Base-by-base conservation (phyloP, 2,888 invertebrate species). In the Coelogynopora nodosa region DNA sequence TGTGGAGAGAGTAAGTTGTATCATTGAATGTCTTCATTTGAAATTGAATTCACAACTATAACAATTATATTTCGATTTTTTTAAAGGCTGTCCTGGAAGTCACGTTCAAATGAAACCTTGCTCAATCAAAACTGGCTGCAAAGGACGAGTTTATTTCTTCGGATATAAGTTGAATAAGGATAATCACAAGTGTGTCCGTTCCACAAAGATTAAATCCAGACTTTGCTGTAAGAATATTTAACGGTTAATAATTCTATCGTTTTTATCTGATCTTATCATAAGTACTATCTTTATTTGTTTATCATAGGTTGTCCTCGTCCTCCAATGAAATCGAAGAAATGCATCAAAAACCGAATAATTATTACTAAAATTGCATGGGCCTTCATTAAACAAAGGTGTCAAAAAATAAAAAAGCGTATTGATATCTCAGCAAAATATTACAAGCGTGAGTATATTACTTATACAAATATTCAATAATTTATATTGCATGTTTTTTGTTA, bases 41-140 rank as follows among this genome's bases (percentile, higher is more conserved):
- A n/a, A n/a, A n/a, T n/a, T n/a, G n/a, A n/a, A n/a, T n/a, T n/a
- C n/a, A n/a, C n/a, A n/a, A n/a, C n/a, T n/a, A n/a, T n/a, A n/a
- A n/a, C n/a, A n/a, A n/a, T n/a, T n/a, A n/a, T n/a, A n/a, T n/a
- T n/a, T n/a, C n/a, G n/a, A n/a, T n/a, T n/a, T n/a, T n/a, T n/a
- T n/a, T n/a, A n/a, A n/a, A 85, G 85, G 67, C 49, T 85, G 85
- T 26, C 85, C 85, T n/a, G 74, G 67, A 28, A 74, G 67, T 26
- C 27, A 18, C 0, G 27, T 85, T 0, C 30, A 85, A 74, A 28
- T 29, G n/a, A 81, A 27, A 67, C 67, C 28, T 67, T 85, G 85
- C 67, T 85, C 85, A 0, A 23, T 26, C 27, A 67, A 0, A 23
- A 85, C 85, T 67, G 85, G 85, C 0, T 85, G 85, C 74, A 26